These are phyloP conservation scores for Laterallus jamaicensis DNA, from an alignment of 2,113 vertebrate genomes.

Conservation along the genomic window DNA sequence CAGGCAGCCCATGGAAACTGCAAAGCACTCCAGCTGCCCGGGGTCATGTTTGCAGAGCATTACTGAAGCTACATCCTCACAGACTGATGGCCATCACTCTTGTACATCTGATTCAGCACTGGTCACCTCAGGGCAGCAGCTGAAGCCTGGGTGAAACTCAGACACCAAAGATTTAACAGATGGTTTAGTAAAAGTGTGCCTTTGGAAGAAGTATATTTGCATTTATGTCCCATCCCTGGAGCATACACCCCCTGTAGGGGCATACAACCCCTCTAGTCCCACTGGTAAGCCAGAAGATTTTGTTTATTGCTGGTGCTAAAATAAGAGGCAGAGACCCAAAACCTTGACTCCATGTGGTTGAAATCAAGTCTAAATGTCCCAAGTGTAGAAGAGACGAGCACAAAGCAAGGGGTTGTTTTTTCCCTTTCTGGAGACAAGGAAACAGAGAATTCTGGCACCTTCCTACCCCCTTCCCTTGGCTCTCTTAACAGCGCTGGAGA, in stretches of 20 bases:
- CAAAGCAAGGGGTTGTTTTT: background rate
- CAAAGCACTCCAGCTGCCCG: background rate
- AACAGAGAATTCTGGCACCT: background rate
- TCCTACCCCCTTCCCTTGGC: background rate
- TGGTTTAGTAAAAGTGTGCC: background rate
- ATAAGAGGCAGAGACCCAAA: background rate
- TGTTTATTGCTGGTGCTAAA: background rate
- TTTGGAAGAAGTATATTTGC: background rate
- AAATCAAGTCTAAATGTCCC: background rate
- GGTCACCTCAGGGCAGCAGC: background rate
- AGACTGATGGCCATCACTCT: fast-evolving
- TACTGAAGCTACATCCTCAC: background rate
- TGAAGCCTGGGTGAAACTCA: background rate
- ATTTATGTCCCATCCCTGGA: no score
- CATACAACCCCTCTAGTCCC: background rate
- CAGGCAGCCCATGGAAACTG: background rate
- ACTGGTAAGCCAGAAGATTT: background rate
- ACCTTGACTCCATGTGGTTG: background rate
- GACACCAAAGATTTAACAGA: background rate
- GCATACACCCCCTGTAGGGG: no score
- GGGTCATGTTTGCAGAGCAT: fast-evolving
- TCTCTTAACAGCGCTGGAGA: background rate
- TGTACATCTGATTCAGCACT: background rate
- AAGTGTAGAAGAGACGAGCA: background rate
- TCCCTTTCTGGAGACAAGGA: background rate